phyloP scores from a whole-genome alignment of 2,797 vertebrate species.

The Pitangus sulphuratus region DNA sequence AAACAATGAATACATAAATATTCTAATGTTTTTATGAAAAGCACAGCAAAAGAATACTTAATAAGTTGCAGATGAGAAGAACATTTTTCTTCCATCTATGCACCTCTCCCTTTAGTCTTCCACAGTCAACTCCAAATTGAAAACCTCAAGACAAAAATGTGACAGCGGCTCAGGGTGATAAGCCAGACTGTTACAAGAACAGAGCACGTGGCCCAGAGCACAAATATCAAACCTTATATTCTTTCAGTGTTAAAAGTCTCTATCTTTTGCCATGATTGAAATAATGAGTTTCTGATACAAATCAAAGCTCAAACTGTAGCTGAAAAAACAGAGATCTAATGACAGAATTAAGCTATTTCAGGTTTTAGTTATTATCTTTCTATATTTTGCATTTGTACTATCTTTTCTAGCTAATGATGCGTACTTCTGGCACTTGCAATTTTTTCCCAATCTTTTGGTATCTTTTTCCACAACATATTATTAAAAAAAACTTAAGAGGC shows the following conservation, averaged over 20 bases:
- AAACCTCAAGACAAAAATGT: neutral
- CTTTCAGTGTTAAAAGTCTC: neutral
- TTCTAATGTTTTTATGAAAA: neutral
- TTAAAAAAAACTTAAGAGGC: neutral
- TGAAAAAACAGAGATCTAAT: neutral
- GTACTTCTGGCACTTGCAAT: neutral
- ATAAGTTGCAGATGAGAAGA: neutral
- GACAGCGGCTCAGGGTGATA: rapidly evolving
- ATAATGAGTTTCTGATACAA: neutral
- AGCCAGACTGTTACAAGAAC: neutral
- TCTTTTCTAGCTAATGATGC: neutral
- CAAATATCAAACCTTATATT: neutral
- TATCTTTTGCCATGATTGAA: neutral
- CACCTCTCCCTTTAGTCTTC: neutral
- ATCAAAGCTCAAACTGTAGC: neutral
- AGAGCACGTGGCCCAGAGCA: neutral
- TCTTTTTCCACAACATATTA: neutral
- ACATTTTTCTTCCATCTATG: neutral
- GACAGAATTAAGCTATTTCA: neutral
- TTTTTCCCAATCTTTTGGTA: neutral
- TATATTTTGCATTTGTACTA: neutral
- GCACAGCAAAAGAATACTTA: neutral
- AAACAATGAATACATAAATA: neutral
- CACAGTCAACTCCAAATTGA: neutral
- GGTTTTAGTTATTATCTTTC: neutral